Evolutionary conservation across 2,888 invertebrate species (phyloP).

Genomic region (Mythimna lalbum): DNA sequence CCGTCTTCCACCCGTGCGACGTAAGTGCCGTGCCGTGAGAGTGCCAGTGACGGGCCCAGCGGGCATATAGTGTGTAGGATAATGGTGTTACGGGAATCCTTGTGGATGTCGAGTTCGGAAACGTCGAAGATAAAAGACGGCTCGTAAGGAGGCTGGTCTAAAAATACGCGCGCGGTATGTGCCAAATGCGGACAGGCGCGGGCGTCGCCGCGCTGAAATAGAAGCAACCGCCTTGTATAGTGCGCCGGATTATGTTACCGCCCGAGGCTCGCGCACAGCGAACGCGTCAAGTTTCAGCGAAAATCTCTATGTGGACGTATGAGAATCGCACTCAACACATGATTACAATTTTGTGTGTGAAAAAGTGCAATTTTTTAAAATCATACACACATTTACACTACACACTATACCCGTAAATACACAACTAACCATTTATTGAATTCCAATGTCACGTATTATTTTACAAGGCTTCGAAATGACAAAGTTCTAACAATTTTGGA

Average conservation of each 20-base stretch:
- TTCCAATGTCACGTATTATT: slow-evolving; percentile 12
- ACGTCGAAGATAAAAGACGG: slow-evolving; percentile 63
- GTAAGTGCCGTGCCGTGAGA: slow-evolving; percentile 87
- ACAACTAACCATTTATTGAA: slow-evolving; percentile 1
- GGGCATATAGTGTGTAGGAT: slow-evolving; percentile 76
- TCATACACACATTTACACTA: slow-evolving; percentile 72
- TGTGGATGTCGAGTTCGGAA: slow-evolving; percentile 66
- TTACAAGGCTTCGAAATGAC: not conserved
- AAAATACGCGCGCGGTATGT: slow-evolving; percentile 80
- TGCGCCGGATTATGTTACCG: slow-evolving; percentile 86
- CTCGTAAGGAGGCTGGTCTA: slow-evolving; percentile 73
- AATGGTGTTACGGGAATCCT: slow-evolving; percentile 66
- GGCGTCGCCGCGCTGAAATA: slow-evolving; percentile 72
- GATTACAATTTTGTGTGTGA: slow-evolving; percentile 17
- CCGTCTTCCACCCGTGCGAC: slow-evolving; percentile 90
- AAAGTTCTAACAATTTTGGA: not conserved
- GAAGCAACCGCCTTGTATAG: slow-evolving; percentile 82
- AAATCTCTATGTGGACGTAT: slow-evolving; percentile 53
- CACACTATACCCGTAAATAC: slow-evolving; percentile 68
- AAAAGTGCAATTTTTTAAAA: slow-evolving; percentile 12
- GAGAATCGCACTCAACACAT: slow-evolving; percentile 42
- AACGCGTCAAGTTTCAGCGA: slow-evolving; percentile 51
- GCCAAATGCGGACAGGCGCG: slow-evolving; percentile 76
- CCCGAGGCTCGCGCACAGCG: slow-evolving; percentile 58
- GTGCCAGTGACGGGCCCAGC: slow-evolving; percentile 75